phyloP scores from a whole-genome alignment of 92 coral and sea anemone genomes.

The Actinernus sp. region DNA sequence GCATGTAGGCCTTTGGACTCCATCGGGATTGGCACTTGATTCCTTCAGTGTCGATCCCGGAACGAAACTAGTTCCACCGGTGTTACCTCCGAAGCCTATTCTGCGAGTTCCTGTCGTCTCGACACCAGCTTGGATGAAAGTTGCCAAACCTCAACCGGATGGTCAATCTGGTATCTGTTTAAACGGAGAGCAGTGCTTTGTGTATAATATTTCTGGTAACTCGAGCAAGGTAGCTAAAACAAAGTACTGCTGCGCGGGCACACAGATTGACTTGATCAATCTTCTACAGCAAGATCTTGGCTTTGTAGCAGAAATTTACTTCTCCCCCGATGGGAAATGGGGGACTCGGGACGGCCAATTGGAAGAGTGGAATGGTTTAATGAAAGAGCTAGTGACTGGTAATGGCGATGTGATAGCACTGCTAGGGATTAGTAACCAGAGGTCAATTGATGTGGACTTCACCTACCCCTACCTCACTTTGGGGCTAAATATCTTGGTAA shows the following conservation, averaged over 20 bases:
- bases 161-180: slow-evolving; percentile 16
- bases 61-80: slow-evolving; percentile 20
- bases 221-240: background rate
- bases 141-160: slow-evolving; percentile 21
- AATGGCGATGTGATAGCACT: slow-evolving; percentile 60
- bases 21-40: slow-evolving; percentile 62
- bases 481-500: slow-evolving; percentile 63
- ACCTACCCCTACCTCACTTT: slow-evolving; percentile 53
- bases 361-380: slow-evolving; percentile 52
- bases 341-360: slow-evolving; percentile 16
- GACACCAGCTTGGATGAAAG: slow-evolving; percentile 48
- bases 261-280: slow-evolving; percentile 58
- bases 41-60: slow-evolving; percentile 23
- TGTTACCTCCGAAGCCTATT: slow-evolving; percentile 27
- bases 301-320: slow-evolving; percentile 46
- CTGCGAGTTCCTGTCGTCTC: slow-evolving; percentile 61
- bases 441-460: slow-evolving; percentile 32
- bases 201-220: background rate
- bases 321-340: slow-evolving; percentile 51
- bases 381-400: slow-evolving; percentile 48
- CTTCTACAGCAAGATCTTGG: slow-evolving; percentile 55
- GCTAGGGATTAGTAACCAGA: slow-evolving; percentile 26
- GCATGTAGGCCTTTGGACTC: slow-evolving; percentile 38
- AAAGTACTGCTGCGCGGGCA: slow-evolving; percentile 55
- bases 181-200: slow-evolving; percentile 51